Evolutionary conservation across 2,888 invertebrate species (phyloP), one percentile per base, ranked within the genome.

Genomic region (Acrocyrtus sp.): DNA sequence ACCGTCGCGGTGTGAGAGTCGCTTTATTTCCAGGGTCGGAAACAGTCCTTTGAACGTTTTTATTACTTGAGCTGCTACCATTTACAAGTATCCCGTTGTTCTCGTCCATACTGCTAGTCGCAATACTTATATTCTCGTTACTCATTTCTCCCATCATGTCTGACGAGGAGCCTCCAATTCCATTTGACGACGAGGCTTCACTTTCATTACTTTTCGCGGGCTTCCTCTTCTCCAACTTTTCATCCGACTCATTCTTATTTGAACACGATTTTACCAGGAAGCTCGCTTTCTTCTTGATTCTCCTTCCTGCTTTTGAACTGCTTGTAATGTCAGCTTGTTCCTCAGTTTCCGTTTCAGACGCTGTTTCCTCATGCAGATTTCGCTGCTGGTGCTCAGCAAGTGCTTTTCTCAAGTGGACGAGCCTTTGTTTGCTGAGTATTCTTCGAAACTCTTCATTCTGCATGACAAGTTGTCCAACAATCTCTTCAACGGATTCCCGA

Each of bases 381-480:
- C 78, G 67, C 57, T 78, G 74, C 29, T 80, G 79, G 60, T 81
- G 79, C 62, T 80, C 76, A 50, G 79, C 77, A 10, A 81, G 53
- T 4, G 80, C 79, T 72, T 75, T 76, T 50, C 81, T 69, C 61
- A 81, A 73, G 76, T 81, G 80, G 47, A 82, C 77, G 22, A 80
- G 87, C 75, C 91, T 89, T 81, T 91, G 92, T 81, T 92, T 91
- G 80, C 91, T 92, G 26, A 92, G 85, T 48, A 93, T 87, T 77
- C 91, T 90, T 79, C 93, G 92, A 78, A 94, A 93, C 76, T 93
- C 93, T 80, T 91, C 88, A 82, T 92, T 93, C 19, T 72, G 69
- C 89, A 93, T 90, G 4, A 95, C 85, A 15, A 94, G 86, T 82
- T 93, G 93, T 0, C 93, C 90, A 57, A 95, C 93, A 54, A 95